These are phyloP conservation scores for Rhabdornis inornatus DNA, from an alignment of 2,113 vertebrate species.

Conservation along the genomic window DNA sequence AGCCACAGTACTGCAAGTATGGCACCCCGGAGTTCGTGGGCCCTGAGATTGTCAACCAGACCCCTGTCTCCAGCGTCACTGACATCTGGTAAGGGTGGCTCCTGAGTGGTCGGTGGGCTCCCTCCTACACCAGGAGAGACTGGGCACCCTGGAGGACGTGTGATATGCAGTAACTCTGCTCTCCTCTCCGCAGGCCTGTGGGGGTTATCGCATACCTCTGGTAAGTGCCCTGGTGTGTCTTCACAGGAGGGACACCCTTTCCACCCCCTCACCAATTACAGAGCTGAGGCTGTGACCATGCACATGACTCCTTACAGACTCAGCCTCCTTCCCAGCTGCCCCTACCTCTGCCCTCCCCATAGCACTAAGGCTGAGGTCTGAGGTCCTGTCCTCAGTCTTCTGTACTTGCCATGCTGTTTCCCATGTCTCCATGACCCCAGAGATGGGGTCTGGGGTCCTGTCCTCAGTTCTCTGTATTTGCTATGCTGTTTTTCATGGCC, in stretches of 20 bases:
- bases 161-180: not conserved
- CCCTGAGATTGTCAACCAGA: slow-evolving; percentile 95
- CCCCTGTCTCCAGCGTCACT: slow-evolving; percentile 87
- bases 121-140: not conserved
- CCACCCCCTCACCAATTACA: not conserved
- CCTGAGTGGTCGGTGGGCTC: rapidly evolving
- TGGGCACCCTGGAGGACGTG: not conserved
- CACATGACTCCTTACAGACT: not conserved
- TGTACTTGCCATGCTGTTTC: too few species aligned
- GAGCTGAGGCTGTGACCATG: not conserved
- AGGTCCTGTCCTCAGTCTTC: not conserved
- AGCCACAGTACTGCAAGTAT: slow-evolving; percentile 91
- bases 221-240: slow-evolving; percentile 70
- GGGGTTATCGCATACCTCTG: slow-evolving; percentile 93
- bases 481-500: not conserved
- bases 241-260: not conserved
- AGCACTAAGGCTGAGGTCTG: not conserved
- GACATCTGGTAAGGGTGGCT: slow-evolving; percentile 87
- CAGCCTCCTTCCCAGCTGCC: not conserved
- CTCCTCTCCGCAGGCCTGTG: slow-evolving; percentile 78
- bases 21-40: slow-evolving; percentile 95
- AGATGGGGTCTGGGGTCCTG: too few species aligned
- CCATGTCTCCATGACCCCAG: too few species aligned
- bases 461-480: not conserved
- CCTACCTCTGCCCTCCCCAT: not conserved